Percentiles rank a stretch among this genome's conserved stretches.
phyloP scores from a whole-genome alignment of 2,888 invertebrate genomes.

The Drosophila quasianomalipes region DNA sequence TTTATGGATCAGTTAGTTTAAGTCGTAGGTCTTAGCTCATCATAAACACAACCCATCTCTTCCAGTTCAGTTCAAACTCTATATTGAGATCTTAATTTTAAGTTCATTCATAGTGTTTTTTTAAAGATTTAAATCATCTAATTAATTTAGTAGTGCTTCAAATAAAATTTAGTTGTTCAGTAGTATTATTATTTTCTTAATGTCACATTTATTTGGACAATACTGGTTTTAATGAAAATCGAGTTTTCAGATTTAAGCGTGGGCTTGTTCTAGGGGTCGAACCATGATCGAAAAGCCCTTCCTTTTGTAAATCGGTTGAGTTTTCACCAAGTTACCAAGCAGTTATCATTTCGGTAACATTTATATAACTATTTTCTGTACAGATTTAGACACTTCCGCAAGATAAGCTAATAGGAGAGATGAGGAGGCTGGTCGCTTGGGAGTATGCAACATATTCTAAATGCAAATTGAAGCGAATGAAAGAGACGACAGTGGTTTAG shows the following conservation, averaged over 20 bases:
- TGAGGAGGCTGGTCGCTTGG: slow-evolving; percentile 17
- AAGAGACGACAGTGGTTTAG: background rate
- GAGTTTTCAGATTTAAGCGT: background rate
- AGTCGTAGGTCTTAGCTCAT: slow-evolving; percentile 36
- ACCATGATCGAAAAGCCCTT: background rate
- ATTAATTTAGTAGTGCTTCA: slow-evolving; percentile 16
- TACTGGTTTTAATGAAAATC: too few species aligned
- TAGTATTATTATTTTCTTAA: background rate
- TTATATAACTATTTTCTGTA: background rate
- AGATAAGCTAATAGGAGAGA: too few species aligned
- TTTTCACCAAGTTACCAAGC: background rate
- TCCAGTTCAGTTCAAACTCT: slow-evolving; percentile 1
- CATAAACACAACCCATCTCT: slow-evolving; percentile 9
- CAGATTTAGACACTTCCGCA: background rate
- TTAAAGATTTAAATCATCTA: slow-evolving; percentile 26
- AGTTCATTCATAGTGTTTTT: background rate
- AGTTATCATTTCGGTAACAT: background rate
- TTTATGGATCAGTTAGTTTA: slow-evolving; percentile 12
- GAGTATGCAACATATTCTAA: slow-evolving; percentile 75
- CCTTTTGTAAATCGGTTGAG: background rate
- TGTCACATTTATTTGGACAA: background rate
- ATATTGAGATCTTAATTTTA: slow-evolving; percentile 15
- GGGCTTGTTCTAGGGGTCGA: background rate
- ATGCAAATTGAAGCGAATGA: slow-evolving; percentile 73
- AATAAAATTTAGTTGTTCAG: slow-evolving; percentile 34